These are phyloP conservation scores for Hypotaenidia okinawae DNA, from an alignment of 2,797 vertebrate species.

Conservation along the genomic window DNA sequence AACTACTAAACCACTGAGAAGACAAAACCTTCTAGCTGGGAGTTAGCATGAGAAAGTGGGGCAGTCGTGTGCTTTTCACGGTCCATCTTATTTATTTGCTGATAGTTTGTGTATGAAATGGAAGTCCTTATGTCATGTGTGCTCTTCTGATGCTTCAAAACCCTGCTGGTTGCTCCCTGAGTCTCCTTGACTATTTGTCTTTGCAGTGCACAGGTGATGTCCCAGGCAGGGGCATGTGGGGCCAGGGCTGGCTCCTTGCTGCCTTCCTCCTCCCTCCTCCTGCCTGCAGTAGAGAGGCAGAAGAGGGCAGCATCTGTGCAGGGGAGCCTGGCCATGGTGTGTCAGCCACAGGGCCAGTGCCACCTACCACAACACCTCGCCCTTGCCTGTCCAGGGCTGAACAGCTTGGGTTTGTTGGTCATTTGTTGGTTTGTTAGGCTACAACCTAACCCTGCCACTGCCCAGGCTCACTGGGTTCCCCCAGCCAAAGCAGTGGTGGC, in stretches of 20 bases:
- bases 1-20: not conserved
- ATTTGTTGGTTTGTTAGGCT: not conserved
- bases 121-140: not conserved
- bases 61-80: not conserved
- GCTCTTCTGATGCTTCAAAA: not conserved
- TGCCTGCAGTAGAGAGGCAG: rapidly evolving
- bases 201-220: not conserved
- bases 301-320: rapidly evolving
- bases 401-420: not conserved
- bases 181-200: not conserved
- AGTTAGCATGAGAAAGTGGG: not conserved
- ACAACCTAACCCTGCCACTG: not conserved
- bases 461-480: rapidly evolving
- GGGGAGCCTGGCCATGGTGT: rapidly evolving
- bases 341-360: not conserved
- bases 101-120: not conserved
- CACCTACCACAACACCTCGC: too few species aligned
- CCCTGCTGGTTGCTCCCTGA: not conserved
- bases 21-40: not conserved
- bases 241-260: rapidly evolving
- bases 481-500: too few species aligned
- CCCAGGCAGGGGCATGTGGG: rapidly evolving
- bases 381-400: not conserved
- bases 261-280: not conserved
- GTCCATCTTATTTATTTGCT: not conserved